Evolutionary conservation across 2,888 invertebrate genomes (phyloP), one percentile per base, ranked within the genome.

Genomic region (Cotesia congregata): DNA sequence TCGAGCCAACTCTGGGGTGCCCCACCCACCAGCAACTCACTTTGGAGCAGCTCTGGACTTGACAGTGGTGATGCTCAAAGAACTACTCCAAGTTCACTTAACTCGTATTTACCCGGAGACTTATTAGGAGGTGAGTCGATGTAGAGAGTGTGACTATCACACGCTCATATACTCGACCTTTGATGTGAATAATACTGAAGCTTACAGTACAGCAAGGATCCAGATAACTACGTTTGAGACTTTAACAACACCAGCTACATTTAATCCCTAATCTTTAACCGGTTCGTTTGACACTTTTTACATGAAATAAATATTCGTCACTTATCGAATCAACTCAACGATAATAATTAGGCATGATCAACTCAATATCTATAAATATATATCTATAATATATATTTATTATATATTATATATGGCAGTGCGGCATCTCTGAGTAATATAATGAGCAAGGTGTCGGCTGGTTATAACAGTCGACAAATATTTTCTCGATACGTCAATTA

Each of bases 21-120:
- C 85, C 90, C 92, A 73, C 90, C 92, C 39, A 83, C 87, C 69
- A 86, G 86, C 76, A 89, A 89, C 77, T 88, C 90, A n/a, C 86
- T 91, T 30, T 91, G 91, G 91, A 91, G 91, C 81, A 89, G 89
- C 82, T 84, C 88, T 67, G 90, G 90, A 69, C 87, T 92, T 83
- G 93, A 93, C 83, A 92, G 92, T 86, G 91, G 91, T 85, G 94
- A 94, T 90, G 94, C 94, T 86, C 94, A 95, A 89, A 93, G 96
- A 81, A 94, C 94, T 86, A 96, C 96, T 82, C 96, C 96, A 80
- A 95, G 95, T 85, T 95, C 95, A 86, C 93, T 96, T 88, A 95
- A 95, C 92, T 95, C 95, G 85, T 96, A 94, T 92, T 93, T 96
- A 90, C 96, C 96, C 86, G 95, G 95, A 84, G 96, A 96, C 90